A percentile compares a stretch with the other conserved stretches of the same genome.
These are phyloP conservation scores for Heliothis virescens DNA, from an alignment of 1,140 invertebrate genomes.

Conservation along the genomic window DNA sequence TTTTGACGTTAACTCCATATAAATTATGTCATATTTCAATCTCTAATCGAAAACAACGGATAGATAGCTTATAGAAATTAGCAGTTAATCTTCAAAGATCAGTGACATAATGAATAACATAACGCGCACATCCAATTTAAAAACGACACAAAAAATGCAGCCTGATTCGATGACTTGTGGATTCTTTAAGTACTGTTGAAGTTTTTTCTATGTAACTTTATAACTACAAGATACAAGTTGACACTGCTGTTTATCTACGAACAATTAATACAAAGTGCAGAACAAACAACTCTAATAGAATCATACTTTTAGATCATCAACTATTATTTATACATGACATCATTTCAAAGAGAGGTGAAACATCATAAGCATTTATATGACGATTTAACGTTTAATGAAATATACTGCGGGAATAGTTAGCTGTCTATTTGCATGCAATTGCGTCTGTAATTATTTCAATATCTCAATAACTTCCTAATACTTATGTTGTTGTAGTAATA, in stretches of 20 bases:
- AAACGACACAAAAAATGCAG: slow-evolving; percentile 2
- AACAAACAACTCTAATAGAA: slow-evolving; percentile 30
- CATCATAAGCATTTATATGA: slow-evolving; percentile 24
- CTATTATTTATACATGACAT: slow-evolving; percentile 28
- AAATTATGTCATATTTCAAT: too few relatives aligned
- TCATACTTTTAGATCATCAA: slow-evolving; percentile 41
- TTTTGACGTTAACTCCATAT: too few relatives aligned
- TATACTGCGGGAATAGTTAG: background rate
- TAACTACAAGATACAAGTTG: background rate
- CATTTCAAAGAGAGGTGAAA: slow-evolving; percentile 26
- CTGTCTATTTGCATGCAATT: slow-evolving; percentile 9
- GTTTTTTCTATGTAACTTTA: background rate
- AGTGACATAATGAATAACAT: slow-evolving; percentile 14
- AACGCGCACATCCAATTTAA: slow-evolving; percentile 2
- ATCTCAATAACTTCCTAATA: slow-evolving; percentile 17
- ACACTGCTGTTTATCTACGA: slow-evolving; percentile 16
- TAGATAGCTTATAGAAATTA: too few relatives aligned
- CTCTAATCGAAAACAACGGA: too few relatives aligned
- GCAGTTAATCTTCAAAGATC: background rate
- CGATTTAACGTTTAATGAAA: slow-evolving; percentile 1
- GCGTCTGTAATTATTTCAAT: slow-evolving; percentile 1
- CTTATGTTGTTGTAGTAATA: background rate
- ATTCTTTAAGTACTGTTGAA: background rate
- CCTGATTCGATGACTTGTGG: slow-evolving; percentile 8
- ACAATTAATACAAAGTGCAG: slow-evolving; percentile 14